A percentile compares a stretch with the other conserved stretches of the same genome.
Conservation (phyloP, 1,140 invertebrate species). For the Drosophila arizonae region DNA sequence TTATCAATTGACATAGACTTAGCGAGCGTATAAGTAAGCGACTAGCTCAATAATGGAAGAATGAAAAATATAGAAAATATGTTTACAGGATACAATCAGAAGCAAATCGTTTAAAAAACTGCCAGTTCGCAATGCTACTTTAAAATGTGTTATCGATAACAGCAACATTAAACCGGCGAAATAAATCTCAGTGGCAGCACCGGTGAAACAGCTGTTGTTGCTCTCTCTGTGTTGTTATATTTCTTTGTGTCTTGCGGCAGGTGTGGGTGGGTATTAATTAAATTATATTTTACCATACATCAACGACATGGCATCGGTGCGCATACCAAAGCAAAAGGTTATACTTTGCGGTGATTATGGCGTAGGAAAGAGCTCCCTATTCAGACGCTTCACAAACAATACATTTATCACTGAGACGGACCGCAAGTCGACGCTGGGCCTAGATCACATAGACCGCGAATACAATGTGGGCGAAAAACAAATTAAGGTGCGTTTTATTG, state of each 20-base stretch:
- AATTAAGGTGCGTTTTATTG: conserved; percentile 87
- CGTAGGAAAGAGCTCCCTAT: conserved; percentile 96
- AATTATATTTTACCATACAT: conserved; percentile 43
- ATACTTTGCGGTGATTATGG: conserved; percentile 97
- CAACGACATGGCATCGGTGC: conserved; percentile 88
- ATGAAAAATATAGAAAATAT: neutral
- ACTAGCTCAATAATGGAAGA: too few species aligned
- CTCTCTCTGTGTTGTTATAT: conserved; percentile 44
- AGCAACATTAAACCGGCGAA: neutral
- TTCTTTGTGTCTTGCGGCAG: conserved; percentile 55
- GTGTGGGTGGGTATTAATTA: conserved; percentile 50
- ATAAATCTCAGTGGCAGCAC: neutral
- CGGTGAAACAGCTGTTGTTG: conserved; percentile 49
- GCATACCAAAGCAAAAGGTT: conserved; percentile 95
- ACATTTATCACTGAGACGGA: conserved; percentile 91
- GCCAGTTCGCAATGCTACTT: neutral
- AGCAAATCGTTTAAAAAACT: neutral
- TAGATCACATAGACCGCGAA: conserved; percentile 94
- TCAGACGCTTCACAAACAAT: conserved; percentile 94
- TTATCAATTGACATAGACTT: neutral
- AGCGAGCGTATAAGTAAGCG: too few species aligned
- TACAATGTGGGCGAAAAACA: conserved; percentile 89
- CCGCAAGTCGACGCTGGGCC: conserved; percentile 93
- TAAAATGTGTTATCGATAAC: conserved; percentile 12
- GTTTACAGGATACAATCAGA: neutral